Conservation (phyloP, 2,797 vertebrate species). For the Pachyuromys duprasi region DNA sequence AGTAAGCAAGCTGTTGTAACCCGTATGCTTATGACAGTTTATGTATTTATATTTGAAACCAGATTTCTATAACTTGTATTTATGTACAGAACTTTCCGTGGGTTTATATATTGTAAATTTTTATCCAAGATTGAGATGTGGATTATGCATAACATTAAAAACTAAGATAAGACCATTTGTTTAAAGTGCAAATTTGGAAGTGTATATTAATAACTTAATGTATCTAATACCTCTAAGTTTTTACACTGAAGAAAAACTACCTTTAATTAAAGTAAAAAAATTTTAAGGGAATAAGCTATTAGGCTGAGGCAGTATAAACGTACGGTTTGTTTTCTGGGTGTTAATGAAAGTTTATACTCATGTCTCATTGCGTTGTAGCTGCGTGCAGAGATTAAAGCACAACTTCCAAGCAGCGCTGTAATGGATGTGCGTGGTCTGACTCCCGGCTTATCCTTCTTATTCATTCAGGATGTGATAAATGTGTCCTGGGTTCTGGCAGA, state of each 20-base stretch:
- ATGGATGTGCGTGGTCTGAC: neutral
- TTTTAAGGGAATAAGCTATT: constrained; percentile 73
- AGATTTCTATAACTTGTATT: constrained; percentile 86
- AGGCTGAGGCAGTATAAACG: constrained; percentile 82
- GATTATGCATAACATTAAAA: constrained; percentile 75
- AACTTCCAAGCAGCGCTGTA: constrained; percentile 2
- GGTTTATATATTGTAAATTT: constrained; percentile 85
- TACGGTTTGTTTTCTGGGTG: constrained; percentile 75
- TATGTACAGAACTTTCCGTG: constrained; percentile 85
- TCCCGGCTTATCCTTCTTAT: neutral
- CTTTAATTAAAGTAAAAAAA: constrained; percentile 78
- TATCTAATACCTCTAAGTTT: constrained; percentile 86
- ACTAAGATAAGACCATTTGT: constrained; percentile 76
- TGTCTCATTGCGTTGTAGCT: constrained; percentile 67
- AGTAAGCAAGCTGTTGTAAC: constrained; percentile 81
- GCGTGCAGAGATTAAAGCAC: constrained; percentile 76
- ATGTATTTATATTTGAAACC: constrained; percentile 88
- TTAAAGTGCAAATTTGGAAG: constrained; percentile 80
- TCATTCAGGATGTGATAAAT: neutral
- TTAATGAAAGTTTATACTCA: constrained; percentile 70
- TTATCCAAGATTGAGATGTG: constrained; percentile 80
- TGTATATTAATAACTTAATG: constrained; percentile 77
- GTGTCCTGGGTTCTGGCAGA: neutral
- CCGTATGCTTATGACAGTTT: constrained; percentile 77
- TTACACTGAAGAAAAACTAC: constrained; percentile 88